These are phyloP conservation scores for Norana najaformis DNA, from an alignment of 2,888 invertebrate species.

Conservation along the genomic window DNA sequence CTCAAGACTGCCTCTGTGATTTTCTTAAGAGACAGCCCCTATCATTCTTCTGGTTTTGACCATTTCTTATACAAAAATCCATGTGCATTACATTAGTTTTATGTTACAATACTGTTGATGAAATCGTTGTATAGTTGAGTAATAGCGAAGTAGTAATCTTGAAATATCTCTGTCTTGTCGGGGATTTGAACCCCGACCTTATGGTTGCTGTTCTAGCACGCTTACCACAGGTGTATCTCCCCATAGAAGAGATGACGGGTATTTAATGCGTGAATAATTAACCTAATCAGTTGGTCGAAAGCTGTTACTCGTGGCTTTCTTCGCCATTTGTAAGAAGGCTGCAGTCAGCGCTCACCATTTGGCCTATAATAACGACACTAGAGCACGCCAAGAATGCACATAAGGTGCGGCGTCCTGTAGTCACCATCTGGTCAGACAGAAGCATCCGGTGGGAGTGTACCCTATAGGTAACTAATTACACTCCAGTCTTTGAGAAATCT, in stretches of 20 bases:
- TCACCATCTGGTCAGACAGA: neutral
- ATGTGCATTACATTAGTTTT: neutral
- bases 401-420: neutral
- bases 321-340: neutral
- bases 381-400: neutral
- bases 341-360: neutral
- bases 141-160: neutral
- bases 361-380: neutral
- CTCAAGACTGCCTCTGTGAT: neutral
- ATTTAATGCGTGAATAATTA: neutral
- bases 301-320: neutral
- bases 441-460: neutral
- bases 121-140: neutral
- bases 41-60: too few relatives aligned
- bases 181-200: too few relatives aligned
- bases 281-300: neutral
- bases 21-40: too few relatives aligned
- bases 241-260: neutral
- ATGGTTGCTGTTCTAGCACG: too few relatives aligned
- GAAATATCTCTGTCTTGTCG: neutral
- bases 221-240: neutral
- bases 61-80: too few relatives aligned
- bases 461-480: neutral
- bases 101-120: too few relatives aligned
- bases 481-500: neutral